Base-by-base conservation (phyloP, 2,113 vertebrate genomes). In the Ictalurus punctatus region DNA sequence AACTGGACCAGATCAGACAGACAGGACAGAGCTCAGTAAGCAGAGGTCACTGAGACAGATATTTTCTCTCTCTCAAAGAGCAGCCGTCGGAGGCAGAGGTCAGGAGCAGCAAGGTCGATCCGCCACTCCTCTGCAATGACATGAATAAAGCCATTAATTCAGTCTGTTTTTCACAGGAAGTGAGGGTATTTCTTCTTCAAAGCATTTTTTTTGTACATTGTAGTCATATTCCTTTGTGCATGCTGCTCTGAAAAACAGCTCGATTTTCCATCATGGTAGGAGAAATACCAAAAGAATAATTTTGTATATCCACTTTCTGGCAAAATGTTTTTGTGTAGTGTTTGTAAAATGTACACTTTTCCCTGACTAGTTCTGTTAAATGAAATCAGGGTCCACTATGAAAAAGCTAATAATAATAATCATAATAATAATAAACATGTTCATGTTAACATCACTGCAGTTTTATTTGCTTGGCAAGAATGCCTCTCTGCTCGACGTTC, bases 71-170 rank as follows among this genome's bases (percentile, higher is more conserved):
- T 81, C 52, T 56, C 78, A 56, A 81, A 87, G 85, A 65, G 88
- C 87, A 88, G 90, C 87, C 67, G 59, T 92, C 81, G 74, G 88
- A 90, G 83, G 84, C 88, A 87, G 92, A 94, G 92, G 92, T 93
- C 90, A 84, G 52, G 76, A 25, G 56, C 73, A 88, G 91, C 87
- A 27, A 84, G 86, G 90, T 91, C 91, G 86, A 59, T 19, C 9
- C 80, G 58, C 63, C 56, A 44, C 44, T 78, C 85, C 25, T 89
- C 61, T 83, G 58, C 90, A 69, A 25, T 91, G 87, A 91, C 86
- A 85, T 83, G 87, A 88, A 90, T 88, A 88, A 92, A 88, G 82
- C 89, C 79, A 82, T 90, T 84, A 74, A 37, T 73, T 34, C 59
- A 69, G 21, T 59, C 65, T 86, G 85, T 78, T 61, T 88, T 81